Evolutionary conservation across 2,113 vertebrate genomes (phyloP).

Genomic region (Equus przewalskii): DNA sequence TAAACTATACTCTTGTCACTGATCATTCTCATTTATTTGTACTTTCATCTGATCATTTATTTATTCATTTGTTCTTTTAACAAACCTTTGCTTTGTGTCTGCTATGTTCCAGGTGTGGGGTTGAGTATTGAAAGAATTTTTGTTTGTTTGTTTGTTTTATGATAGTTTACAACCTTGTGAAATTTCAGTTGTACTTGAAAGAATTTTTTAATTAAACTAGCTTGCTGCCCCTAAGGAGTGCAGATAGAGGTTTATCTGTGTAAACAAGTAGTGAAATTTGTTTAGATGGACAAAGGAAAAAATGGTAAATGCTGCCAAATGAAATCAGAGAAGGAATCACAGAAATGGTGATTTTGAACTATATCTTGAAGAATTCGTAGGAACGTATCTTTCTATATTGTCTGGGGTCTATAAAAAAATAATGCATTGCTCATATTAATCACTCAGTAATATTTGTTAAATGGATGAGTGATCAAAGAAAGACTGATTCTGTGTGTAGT

Average conservation of each 20-base stretch:
- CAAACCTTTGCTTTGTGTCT: conserved; percentile 38
- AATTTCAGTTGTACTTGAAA: background rate
- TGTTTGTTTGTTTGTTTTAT: background rate
- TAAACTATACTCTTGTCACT: background rate
- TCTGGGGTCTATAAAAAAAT: conserved; percentile 6
- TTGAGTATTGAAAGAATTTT: conserved; percentile 35
- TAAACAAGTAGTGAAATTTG: conserved; percentile 41
- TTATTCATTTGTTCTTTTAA: conserved; percentile 60
- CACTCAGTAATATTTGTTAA: conserved; percentile 31
- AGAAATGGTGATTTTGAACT: conserved; percentile 64
- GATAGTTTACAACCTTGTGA: too few relatives aligned
- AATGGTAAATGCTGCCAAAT: conserved; percentile 31
- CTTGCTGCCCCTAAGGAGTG: background rate
- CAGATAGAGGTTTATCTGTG: background rate
- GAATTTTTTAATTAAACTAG: conserved; percentile 52
- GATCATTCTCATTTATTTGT: conserved; percentile 36
- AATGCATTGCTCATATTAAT: conserved; percentile 44
- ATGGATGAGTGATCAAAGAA: conserved; percentile 26
- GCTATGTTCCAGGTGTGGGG: background rate
- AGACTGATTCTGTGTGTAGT: conserved; percentile 11
- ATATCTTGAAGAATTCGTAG: conserved; percentile 51
- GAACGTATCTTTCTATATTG: background rate
- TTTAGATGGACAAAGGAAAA: conserved; percentile 21
- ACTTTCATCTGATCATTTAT: background rate
- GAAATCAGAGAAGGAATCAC: conserved; percentile 61